These are phyloP conservation scores for Odontamblyopus rebecca DNA, from an alignment of 2,797 vertebrate genomes.

Conservation along the genomic window DNA sequence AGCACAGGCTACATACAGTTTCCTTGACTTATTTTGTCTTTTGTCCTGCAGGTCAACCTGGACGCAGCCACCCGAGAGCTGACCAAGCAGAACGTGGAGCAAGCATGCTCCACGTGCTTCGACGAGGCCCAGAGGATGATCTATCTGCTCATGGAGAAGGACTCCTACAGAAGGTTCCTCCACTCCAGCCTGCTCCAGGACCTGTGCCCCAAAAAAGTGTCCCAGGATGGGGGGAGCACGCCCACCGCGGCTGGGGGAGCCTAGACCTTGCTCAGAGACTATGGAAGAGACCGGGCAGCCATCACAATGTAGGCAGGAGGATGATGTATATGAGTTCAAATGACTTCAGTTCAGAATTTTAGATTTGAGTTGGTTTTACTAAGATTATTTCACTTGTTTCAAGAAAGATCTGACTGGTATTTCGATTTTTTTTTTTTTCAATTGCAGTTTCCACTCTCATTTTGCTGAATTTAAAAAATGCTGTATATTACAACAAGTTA, in stretches of 20 bases:
- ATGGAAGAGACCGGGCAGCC: not conserved
- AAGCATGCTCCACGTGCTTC: conserved; percentile 79
- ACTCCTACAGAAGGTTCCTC: conserved; percentile 92
- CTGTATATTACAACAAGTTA: not conserved
- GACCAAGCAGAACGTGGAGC: conserved; percentile 79
- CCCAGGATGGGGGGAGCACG: not conserved
- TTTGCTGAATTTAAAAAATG: not conserved
- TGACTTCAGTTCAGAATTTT: not conserved
- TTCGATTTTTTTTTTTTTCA: not conserved
- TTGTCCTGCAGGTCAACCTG: conserved; percentile 84
- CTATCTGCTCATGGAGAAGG: conserved; percentile 91
- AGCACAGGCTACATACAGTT: too few relatives aligned
- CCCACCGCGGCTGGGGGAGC: conserved; percentile 51
- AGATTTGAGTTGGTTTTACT: not conserved
- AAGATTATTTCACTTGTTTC: too few relatives aligned
- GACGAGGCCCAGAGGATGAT: conserved; percentile 89
- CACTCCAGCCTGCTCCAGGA: conserved; percentile 84
- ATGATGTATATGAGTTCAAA: not conserved
- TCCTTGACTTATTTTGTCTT: too few relatives aligned
- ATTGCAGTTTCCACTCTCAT: not conserved
- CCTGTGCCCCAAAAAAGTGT: conserved; percentile 46
- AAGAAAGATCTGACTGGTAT: too few relatives aligned
- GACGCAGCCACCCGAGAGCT: conserved; percentile 86
- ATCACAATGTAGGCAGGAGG: not conserved
- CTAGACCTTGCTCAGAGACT: conserved; percentile 34